Evolutionary conservation across 2,113 vertebrate genomes (phyloP).

Genomic region (Phyllostomus hastatus): DNA sequence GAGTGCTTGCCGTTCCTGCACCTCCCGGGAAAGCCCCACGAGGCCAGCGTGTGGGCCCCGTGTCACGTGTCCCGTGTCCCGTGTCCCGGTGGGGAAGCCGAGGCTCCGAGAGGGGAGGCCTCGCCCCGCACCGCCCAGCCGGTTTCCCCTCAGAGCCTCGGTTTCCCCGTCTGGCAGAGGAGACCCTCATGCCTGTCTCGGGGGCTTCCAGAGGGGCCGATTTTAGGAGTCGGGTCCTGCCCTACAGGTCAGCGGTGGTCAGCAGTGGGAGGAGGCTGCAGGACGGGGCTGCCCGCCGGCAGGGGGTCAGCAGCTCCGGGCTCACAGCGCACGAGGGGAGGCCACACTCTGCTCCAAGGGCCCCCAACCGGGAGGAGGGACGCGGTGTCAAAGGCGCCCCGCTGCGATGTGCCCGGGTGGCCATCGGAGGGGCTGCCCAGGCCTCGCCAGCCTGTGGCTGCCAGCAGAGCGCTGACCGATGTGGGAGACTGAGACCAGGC

Average conservation of each 20-base stretch:
- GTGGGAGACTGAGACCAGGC: too few species aligned
- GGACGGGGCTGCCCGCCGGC: not conserved
- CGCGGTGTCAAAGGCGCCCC: not conserved
- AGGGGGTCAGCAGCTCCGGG: not conserved
- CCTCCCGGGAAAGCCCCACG: not conserved
- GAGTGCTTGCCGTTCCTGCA: not conserved
- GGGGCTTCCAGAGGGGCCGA: rapidly evolving
- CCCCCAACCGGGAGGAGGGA: not conserved
- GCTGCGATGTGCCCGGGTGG: not conserved
- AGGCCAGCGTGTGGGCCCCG: not conserved
- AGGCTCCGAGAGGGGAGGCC: not conserved
- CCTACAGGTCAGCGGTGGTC: rapidly evolving
- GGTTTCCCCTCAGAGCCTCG: not conserved
- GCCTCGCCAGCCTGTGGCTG: not conserved
- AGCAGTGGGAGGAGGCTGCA: not conserved
- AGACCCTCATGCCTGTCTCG: not conserved
- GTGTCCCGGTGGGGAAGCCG: not conserved
- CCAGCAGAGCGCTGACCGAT: not conserved
- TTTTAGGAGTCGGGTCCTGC: not conserved
- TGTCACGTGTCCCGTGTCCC: not conserved
- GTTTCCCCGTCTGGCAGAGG: not conserved
- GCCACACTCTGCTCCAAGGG: not conserved
- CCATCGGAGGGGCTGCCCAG: not conserved
- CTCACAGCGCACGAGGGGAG: not conserved
- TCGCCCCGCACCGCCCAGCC: not conserved